Evolutionary conservation across 2,888 invertebrate genomes (phyloP).

Genomic region (Clitarchus hookeri): DNA sequence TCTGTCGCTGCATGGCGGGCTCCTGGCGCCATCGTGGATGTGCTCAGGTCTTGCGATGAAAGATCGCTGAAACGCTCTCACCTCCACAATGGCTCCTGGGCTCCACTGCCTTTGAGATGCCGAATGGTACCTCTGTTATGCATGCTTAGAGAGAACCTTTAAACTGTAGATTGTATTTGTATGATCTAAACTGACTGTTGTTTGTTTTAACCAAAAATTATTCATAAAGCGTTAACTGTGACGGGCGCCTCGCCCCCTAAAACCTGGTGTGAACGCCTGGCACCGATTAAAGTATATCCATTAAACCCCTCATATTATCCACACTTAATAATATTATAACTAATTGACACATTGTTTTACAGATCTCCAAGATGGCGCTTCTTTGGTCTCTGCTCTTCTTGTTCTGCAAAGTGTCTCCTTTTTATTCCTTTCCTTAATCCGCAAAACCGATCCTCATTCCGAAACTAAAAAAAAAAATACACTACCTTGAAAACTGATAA

Average conservation of each 20-base stretch:
- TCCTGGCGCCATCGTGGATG: not conserved
- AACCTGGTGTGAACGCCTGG: constrained; percentile 31
- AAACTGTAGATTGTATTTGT: constrained; percentile 2
- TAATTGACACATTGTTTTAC: constrained; percentile 39
- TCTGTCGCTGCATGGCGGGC: constrained; percentile 19
- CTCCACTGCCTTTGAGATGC: not conserved
- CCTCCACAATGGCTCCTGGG: not conserved
- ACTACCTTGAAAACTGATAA: constrained; percentile 27
- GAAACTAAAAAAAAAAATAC: constrained; percentile 17
- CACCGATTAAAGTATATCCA: constrained; percentile 20
- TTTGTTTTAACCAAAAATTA: constrained; percentile 25
- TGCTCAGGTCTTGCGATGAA: not conserved
- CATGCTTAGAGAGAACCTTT: constrained; percentile 7
- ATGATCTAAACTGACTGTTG: constrained; percentile 17
- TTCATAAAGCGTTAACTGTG: constrained; percentile 34
- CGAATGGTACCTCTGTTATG: constrained; percentile 23
- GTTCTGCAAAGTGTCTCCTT: constrained; percentile 36
- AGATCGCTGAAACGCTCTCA: not conserved
- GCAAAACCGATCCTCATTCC: constrained; percentile 25
- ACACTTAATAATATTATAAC: constrained; percentile 17
- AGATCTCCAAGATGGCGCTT: constrained; percentile 38
- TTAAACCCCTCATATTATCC: constrained; percentile 8
- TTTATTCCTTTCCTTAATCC: constrained; percentile 28
- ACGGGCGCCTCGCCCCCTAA: constrained; percentile 25
- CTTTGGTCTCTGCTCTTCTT: constrained; percentile 42